Percentiles rank a stretch among this genome's conserved stretches.
Evolutionary conservation across 1,140 invertebrate species (phyloP).

Genomic region (Drosophila bocki): DNA sequence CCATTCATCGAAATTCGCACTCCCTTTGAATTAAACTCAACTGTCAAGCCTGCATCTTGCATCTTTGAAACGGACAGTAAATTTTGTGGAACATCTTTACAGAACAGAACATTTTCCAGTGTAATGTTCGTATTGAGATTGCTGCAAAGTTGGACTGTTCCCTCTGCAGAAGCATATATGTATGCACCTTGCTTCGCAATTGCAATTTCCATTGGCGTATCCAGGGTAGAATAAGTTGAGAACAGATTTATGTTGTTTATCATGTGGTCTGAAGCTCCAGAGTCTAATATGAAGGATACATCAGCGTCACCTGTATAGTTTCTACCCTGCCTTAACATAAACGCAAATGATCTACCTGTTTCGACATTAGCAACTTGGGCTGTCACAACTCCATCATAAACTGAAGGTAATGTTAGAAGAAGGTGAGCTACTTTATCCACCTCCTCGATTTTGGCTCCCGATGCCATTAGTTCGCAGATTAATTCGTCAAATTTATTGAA

Average conservation of each 20-base stretch:
- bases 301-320: conserved; percentile 1
- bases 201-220: conserved; percentile 6
- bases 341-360: conserved; percentile 2
- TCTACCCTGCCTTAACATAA: background rate
- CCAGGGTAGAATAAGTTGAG: conserved; percentile 25
- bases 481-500: conserved; percentile 82
- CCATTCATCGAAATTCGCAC: conserved; percentile 10
- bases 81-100: conserved; percentile 11
- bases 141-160: background rate
- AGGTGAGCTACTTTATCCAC: conserved; percentile 63
- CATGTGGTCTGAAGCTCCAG: conserved; percentile 77
- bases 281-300: conserved; percentile 68
- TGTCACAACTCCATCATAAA: conserved; percentile 10
- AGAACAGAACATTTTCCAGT: conserved; percentile 2
- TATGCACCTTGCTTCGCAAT: conserved; percentile 4
- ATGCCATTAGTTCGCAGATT: conserved; percentile 64
- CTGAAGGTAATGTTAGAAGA: conserved; percentile 2
- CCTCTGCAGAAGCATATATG: conserved; percentile 6
- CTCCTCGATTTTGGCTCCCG: conserved; percentile 76
- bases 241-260: conserved; percentile 69
- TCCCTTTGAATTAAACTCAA: conserved; percentile 5
- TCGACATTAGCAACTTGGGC: background rate
- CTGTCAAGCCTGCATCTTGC: conserved; percentile 4
- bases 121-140: conserved; percentile 4
- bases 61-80: conserved; percentile 5